A percentile compares a stretch with the other conserved stretches of the same genome.
Evolutionary conservation across 2,797 vertebrate species (phyloP).

Genomic region (Morus bassanus): DNA sequence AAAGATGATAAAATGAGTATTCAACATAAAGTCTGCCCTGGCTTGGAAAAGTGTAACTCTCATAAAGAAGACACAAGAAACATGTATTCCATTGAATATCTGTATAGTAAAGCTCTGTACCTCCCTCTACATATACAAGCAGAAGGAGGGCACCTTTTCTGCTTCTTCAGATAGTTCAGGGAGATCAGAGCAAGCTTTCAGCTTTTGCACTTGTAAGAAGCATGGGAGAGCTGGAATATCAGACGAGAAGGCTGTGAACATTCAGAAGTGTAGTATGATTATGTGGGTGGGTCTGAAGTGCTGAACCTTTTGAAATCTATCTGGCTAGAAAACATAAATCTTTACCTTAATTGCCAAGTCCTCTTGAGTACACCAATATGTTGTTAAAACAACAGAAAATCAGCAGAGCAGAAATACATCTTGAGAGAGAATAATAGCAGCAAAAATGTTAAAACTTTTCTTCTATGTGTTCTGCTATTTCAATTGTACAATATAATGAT

Average conservation of each 20-base stretch:
- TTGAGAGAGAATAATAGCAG: neutral
- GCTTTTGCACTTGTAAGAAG: neutral
- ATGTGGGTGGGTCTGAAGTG: neutral
- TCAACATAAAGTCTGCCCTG: neutral
- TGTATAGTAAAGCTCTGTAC: neutral
- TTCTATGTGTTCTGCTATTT: neutral
- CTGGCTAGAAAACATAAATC: neutral
- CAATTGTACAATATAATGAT: neutral
- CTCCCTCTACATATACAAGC: neutral
- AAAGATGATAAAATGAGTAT: neutral
- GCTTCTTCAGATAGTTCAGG: neutral
- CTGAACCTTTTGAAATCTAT: neutral
- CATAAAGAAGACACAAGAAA: neutral
- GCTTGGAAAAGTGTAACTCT: neutral
- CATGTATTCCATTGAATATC: neutral
- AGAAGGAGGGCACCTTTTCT: neutral
- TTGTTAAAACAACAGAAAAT: neutral
- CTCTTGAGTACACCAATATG: neutral
- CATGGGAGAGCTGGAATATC: neutral
- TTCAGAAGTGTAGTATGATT: neutral
- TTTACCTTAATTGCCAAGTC: neutral
- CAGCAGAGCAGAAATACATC: neutral
- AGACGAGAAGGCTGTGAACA: neutral
- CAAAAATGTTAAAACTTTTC: neutral
- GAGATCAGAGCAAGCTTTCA: neutral